A percentile compares a stretch with the other conserved stretches of the same genome.
Evolutionary conservation across 2,797 vertebrate genomes (phyloP).

Genomic region (Tokudaia muenninki): DNA sequence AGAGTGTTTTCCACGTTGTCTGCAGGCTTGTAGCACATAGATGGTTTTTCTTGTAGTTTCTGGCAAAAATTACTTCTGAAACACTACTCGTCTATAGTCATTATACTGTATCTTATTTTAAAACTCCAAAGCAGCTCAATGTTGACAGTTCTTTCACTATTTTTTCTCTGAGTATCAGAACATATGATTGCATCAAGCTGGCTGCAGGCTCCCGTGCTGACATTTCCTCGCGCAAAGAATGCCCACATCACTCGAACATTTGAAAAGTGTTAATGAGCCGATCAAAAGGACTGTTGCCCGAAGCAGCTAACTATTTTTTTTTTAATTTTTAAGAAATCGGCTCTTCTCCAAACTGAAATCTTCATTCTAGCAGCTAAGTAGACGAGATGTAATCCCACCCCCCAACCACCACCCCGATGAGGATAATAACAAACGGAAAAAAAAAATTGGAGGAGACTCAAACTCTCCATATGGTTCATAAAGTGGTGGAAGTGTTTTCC

Average conservation of each 20-base stretch:
- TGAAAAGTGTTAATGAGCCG: constrained; percentile 90
- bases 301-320: constrained; percentile 85
- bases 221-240: constrained; percentile 87
- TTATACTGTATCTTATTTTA: background rate
- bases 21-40: background rate
- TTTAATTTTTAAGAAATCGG: constrained; percentile 77
- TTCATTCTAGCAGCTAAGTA: constrained; percentile 83
- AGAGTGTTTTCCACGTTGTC: constrained; percentile 19
- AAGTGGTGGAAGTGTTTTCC: constrained; percentile 83
- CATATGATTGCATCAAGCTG: constrained; percentile 88
- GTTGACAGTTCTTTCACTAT: constrained; percentile 88
- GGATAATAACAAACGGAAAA: constrained; percentile 82
- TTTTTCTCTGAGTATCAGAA: constrained; percentile 85
- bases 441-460: constrained; percentile 82
- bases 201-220: constrained; percentile 88
- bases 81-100: constrained; percentile 17
- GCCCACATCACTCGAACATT: constrained; percentile 87
- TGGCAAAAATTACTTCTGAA: constrained; percentile 52
- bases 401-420: constrained; percentile 44
- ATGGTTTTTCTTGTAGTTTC: constrained; percentile 50
- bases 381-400: constrained; percentile 82
- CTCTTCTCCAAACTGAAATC: constrained; percentile 86
- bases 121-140: constrained; percentile 81
- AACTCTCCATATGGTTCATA: constrained; percentile 82
- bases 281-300: constrained; percentile 89